Evolutionary conservation across 2,797 vertebrate genomes (phyloP), one percentile per base, ranked within the genome.

Genomic region (Malacoctenus gilli): DNA sequence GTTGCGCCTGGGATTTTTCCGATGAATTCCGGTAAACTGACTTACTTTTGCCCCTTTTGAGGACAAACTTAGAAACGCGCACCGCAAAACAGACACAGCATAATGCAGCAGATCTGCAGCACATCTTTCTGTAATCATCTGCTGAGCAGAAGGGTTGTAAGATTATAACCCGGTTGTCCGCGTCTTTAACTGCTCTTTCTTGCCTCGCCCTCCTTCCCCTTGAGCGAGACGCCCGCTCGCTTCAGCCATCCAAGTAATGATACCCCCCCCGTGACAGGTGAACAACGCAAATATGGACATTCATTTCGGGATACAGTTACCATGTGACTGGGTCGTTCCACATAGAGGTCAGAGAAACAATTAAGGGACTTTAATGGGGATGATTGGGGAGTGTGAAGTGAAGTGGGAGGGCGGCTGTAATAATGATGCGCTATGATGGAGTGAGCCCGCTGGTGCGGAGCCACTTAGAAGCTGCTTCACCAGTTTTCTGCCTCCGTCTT

Each of bases 311-410:
- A 79, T 80, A 72, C 68, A 78, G 79, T 77, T 65, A 71, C 69
- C 71, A 67, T 68, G 68, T 76, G 74, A 83, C 44, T 63, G 61
- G 75, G 51, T 78, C 51, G 19, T 65, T 87, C 64, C 64, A 59
- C 73, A 68, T 41, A 43, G 74, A 89, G 88, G 87, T 88, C 81
- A 83, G 76, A 60, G 75, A 88, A 88, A 89, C 80, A 89, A 87
- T 90, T 88, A 90, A 61, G 65, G 30, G 43, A 56, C 18, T 79
- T 81, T 77, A 80, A 80, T 83, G 70, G 73, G 68, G 82, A 71
- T 70, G 59, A 68, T 57, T 61, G 67, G 66, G 50, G 66, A 62
- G 68, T 67, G 71, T 71, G 64, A 59, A 73, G 71, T 71, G 64
- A 59, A 73, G 64, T 76, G 64, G 74, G 69, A 75, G 39, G 56